A percentile compares a stretch with the other conserved stretches of the same genome.
phyloP scores from a whole-genome alignment of 2,113 vertebrate species.

The Rhinoptilus africanus region DNA sequence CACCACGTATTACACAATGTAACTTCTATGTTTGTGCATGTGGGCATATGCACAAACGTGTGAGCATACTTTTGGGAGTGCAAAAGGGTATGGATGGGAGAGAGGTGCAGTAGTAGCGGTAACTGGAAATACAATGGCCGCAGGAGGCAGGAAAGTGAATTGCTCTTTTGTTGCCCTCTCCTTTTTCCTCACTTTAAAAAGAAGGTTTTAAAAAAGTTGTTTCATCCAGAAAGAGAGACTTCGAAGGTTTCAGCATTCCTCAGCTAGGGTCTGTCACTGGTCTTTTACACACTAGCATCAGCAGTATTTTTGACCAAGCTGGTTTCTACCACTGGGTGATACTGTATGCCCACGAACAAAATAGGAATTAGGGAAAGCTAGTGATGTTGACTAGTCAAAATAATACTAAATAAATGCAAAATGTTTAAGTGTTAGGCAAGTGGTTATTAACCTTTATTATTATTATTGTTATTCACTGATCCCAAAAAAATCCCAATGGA shows the following conservation, averaged over 20 bases:
- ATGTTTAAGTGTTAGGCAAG: background rate
- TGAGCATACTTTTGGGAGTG: background rate
- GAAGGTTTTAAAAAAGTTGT: background rate
- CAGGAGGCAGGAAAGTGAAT: background rate
- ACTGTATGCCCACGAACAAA: background rate
- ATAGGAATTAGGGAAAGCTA: background rate
- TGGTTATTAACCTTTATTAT: background rate
- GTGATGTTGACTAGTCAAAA: background rate
- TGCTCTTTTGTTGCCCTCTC: background rate
- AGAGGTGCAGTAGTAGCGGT: background rate
- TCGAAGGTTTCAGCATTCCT: background rate
- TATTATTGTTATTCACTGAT: background rate
- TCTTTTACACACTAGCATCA: background rate
- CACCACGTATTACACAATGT: background rate
- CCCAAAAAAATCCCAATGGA: background rate
- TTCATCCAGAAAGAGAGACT: background rate
- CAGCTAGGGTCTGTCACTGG: background rate
- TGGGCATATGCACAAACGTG: rapidly evolving
- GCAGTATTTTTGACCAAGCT: background rate
- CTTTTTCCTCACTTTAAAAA: background rate
- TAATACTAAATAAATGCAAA: background rate
- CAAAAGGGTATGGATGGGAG: background rate
- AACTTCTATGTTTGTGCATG: background rate
- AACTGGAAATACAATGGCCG: background rate
- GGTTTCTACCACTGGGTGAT: slow-evolving; percentile 46